phyloP scores from a whole-genome alignment of 2,797 vertebrate species.

The Anguilla megastoma region DNA sequence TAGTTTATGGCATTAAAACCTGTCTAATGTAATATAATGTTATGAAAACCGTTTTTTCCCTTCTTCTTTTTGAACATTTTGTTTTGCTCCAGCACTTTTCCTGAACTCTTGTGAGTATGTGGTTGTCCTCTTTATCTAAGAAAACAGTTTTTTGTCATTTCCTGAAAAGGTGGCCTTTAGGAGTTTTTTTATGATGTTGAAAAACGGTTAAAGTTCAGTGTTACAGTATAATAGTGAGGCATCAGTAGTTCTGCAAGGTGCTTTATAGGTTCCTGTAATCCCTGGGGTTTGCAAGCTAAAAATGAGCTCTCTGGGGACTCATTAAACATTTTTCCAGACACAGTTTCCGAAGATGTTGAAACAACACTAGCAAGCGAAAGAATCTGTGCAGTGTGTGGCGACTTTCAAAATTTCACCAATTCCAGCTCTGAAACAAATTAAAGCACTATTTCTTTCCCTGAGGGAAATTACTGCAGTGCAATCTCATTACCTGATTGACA shows the following conservation, averaged over 20 bases:
- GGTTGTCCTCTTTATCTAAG: too few relatives aligned
- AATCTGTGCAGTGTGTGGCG: neutral
- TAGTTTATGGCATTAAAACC: neutral
- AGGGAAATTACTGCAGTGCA: neutral
- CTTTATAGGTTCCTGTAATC: neutral
- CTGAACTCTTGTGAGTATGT: too few relatives aligned
- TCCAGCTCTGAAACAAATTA: neutral
- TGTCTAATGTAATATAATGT: neutral
- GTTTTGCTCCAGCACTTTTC: too few relatives aligned
- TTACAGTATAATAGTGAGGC: neutral
- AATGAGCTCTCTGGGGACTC: neutral
- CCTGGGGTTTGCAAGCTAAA: neutral
- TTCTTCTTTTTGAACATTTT: too few relatives aligned
- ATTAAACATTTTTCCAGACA: neutral
- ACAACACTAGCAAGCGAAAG: neutral
- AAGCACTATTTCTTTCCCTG: neutral
- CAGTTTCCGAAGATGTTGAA: neutral
- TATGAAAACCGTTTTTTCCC: neutral
- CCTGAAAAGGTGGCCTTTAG: neutral
- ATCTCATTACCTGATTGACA: neutral
- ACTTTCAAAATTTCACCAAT: neutral
- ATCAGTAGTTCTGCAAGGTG: neutral
- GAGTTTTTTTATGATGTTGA: neutral
- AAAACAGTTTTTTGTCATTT: neutral
- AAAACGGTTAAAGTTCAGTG: neutral